Conservation (phyloP, 2,888 invertebrate species). For the Dicranocentrus wangi region DNA sequence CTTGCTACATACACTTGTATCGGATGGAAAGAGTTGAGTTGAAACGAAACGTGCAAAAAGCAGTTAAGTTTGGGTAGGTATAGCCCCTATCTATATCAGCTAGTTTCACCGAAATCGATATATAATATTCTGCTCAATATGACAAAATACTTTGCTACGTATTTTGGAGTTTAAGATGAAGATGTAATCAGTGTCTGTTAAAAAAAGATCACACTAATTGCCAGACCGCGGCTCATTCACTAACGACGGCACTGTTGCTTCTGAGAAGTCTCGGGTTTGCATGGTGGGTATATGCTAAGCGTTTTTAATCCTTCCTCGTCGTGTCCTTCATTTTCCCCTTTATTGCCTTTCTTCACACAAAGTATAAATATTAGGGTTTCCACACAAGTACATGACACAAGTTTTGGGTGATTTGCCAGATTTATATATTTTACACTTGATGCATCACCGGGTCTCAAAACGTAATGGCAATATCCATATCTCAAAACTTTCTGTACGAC, state of each 20-base stretch:
- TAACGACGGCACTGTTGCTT: background rate
- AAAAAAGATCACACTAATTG: constrained; percentile 45
- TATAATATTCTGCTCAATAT: too few species aligned
- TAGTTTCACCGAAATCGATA: too few species aligned
- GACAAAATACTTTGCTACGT: too few species aligned
- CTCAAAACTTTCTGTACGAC: background rate
- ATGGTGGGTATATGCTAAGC: constrained; percentile 10
- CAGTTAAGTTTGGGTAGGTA: too few species aligned
- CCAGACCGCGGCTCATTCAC: constrained; percentile 13
- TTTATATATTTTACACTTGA: constrained; percentile 43
- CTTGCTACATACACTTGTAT: too few species aligned
- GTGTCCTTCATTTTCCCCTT: constrained; percentile 16
- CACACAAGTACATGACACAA: background rate
- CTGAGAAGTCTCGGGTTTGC: background rate
- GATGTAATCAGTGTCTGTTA: constrained; percentile 8
- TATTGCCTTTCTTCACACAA: constrained; percentile 7
- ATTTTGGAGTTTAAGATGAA: too few species aligned
- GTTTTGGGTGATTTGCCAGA: constrained; percentile 63
- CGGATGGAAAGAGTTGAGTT: too few species aligned
- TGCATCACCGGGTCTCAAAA: background rate
- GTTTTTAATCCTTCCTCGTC: constrained; percentile 29
- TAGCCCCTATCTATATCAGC: too few species aligned
- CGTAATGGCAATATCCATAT: background rate
- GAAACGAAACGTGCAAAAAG: too few species aligned
- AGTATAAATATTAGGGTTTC: constrained; percentile 7